Base-by-base conservation (phyloP, 1,140 invertebrate species). In the Neuroterus valhalla region DNA sequence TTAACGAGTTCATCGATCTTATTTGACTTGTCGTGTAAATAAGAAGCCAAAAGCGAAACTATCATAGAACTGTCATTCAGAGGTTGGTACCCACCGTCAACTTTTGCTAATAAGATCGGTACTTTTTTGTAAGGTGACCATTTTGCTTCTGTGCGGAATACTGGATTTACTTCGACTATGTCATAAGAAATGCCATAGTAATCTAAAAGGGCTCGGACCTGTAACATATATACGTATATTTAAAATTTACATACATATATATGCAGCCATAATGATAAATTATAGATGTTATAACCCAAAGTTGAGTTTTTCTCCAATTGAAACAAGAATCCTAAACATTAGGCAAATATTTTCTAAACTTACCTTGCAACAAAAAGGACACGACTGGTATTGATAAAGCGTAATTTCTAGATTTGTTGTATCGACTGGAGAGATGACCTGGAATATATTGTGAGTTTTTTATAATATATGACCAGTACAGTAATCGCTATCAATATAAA, bases 281-380 rank as follows among this genome's bases (percentile, higher is more conserved):
- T 1, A 5, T 38, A 38, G 8, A 26, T 43, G 52, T 68, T 31
- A 31, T 26, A 4, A 50, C 4, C 48, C 19, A 50, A n/a, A 19
- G 3, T 50, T 50, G 14, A n/a, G 11, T 50, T n/a, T n/a, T n/a
- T n/a, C 5, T 6, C 3, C n/a, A 31, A 68, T 23, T 43, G 23
- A 70, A 55, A 19, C n/a, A 52, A 0, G 45, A 66, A 26, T 70
- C 12, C n/a, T 44, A 42, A 38, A 38, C 8, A 17, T 48, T 74
- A 42, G 17, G 72, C 68, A 55, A 66, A 44, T n/a, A 71, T 69
- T 71, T 26, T 68, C 12, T 74, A 77, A 71, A 74, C 38, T 81
- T 80, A 90, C 96, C 92, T 99, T 99, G 85, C 98, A 99, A 89
- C 98, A 99, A 89, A 99, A 99, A 42, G 98, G 98, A 89, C 98